Base-by-base conservation (phyloP, 2,888 invertebrate genomes). In the Acleris emargana region DNA sequence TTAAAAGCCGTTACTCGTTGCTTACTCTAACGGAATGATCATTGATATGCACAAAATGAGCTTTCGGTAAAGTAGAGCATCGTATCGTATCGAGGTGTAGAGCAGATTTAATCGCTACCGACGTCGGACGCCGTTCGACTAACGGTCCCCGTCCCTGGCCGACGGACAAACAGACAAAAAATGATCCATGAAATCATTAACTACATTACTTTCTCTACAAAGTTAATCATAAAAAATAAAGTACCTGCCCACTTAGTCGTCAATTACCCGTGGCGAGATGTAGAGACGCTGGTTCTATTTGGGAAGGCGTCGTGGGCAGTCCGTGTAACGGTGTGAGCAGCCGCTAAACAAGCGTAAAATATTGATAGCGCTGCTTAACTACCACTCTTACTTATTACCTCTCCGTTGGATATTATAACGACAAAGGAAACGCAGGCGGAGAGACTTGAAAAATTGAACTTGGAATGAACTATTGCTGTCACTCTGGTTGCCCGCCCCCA, bases 71-170 rank as follows among this genome's bases (percentile, higher is more conserved):
- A 74, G 67, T 62, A 63, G 58, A 63, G 53, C 67, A 59, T 63
- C 63, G 42, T 17, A 53, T 63, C 64, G 63, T 17, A 53, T 63
- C 64, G 63, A 74, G 71, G 74, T 74, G 74, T 66, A 68, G 68
- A 72, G 71, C 73, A 72, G 68, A 73, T 69, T 70, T 69, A 67
- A 66, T 68, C 67, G 71, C 72, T 67, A 70, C 61, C 71, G 70
- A 71, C 72, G 57, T 58, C 71, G 58, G 17, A 67, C 72, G 70
- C 80, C 81, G 81, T 77, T 79, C 82, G 68, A 69, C 78, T 90
- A 90, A 90, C 90, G 91, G 90, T 88, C 68, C 71, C 73, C 77
- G 73, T 79, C 73, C 68, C 16, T 69, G 45, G 60, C 22, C 54
- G 50, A 54, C 22, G 51, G 17, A 61, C 64, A 49, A 61, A 62